These are phyloP conservation scores for Lochmaea capreae DNA, from an alignment of 2,888 invertebrate genomes.

Conservation along the genomic window DNA sequence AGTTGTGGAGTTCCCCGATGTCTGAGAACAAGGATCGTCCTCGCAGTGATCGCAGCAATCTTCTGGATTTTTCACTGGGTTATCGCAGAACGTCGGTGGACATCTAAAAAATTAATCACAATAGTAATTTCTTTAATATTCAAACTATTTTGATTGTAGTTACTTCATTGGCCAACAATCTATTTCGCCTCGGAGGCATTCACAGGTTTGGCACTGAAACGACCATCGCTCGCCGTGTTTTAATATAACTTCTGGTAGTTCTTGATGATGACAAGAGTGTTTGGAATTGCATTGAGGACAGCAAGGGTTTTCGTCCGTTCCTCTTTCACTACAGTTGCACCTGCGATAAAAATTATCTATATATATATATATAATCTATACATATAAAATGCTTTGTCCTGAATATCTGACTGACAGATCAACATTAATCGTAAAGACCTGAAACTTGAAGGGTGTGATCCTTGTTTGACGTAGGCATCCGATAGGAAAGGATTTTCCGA, in stretches of 20 bases:
- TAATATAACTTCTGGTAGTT: conserved; percentile 79
- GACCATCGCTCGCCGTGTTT: conserved; percentile 89
- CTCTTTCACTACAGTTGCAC: conserved; percentile 58
- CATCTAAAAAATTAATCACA: conserved; percentile 72
- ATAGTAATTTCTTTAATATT: neutral
- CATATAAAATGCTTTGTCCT: no score
- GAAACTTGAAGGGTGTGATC: no score
- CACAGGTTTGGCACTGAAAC: conserved; percentile 92
- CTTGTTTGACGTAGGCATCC: no score
- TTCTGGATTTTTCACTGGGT: conserved; percentile 72
- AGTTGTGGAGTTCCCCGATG: conserved; percentile 56
- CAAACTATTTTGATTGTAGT: neutral
- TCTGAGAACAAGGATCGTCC: conserved; percentile 67
- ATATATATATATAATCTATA: neutral
- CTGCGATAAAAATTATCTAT: conserved; percentile 28
- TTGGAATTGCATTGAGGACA: conserved; percentile 85
- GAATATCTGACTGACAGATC: no score
- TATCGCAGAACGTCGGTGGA: conserved; percentile 75
- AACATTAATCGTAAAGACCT: no score
- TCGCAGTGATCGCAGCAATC: conserved; percentile 81
- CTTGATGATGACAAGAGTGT: conserved; percentile 79
- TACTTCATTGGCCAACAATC: conserved; percentile 87
- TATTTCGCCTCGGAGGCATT: conserved; percentile 86
- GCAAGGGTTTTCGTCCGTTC: conserved; percentile 72
- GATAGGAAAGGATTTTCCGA: no score